These are phyloP conservation scores for Ageneiosus marmoratus DNA, from an alignment of 2,113 vertebrate species.

Conservation along the genomic window DNA sequence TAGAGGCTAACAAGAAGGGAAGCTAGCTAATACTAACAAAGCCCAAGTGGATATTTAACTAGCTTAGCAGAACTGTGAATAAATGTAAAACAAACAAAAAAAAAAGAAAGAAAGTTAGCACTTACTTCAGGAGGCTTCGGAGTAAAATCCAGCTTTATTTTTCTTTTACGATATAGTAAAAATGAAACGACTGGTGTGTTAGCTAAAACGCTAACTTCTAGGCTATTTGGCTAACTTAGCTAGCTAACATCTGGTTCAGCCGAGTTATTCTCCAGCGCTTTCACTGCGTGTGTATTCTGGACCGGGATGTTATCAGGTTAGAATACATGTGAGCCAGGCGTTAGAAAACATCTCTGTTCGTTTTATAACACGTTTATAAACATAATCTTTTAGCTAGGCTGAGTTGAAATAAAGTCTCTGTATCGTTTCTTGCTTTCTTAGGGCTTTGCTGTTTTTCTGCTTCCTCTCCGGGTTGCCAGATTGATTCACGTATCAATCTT, in stretches of 20 bases:
- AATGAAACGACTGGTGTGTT: not conserved
- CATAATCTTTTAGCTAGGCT: not conserved
- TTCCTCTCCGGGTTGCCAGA: conserved; percentile 27
- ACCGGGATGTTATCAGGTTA: not conserved
- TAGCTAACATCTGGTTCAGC: not conserved
- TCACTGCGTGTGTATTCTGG: not conserved
- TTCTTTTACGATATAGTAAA: not conserved
- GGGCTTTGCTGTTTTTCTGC: not conserved
- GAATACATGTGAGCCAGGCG: not conserved
- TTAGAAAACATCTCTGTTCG: not conserved
- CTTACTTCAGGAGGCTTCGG: not conserved
- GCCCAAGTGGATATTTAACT: not conserved
- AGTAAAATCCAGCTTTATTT: too few relatives aligned
- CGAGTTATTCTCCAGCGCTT: not conserved
- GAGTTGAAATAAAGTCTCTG: not conserved
- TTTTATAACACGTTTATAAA: not conserved
- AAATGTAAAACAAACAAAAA: not conserved
- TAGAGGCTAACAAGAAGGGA: not conserved
- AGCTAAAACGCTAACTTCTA: conserved; percentile 29
- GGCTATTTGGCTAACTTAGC: conserved; percentile 2
- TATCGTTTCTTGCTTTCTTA: not conserved
- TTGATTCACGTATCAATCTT: not conserved
- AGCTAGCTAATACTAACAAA: conserved; percentile 15
- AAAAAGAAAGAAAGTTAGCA: not conserved
- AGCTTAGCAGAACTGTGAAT: not conserved